Evolutionary conservation across 2,113 vertebrate genomes (phyloP), one percentile per base, ranked within the genome.

Genomic region (Edolisoma coerulescens): DNA sequence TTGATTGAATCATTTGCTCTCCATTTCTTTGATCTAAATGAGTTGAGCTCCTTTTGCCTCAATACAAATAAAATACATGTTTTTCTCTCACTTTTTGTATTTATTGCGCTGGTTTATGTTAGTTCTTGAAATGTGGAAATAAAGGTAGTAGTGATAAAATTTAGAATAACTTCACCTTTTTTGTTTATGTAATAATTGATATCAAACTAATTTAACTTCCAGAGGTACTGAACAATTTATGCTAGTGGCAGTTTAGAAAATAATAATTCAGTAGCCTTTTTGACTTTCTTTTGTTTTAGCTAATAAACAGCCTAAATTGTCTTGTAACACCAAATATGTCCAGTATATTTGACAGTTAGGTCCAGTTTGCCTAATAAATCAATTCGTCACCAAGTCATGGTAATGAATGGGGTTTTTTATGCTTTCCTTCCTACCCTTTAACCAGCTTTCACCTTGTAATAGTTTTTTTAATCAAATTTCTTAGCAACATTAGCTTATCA

Each of bases 41-140:
- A 92, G 82, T 89, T 54, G 82, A 84, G 61, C n/a, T 87, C 56
- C 67, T 84, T 84, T 92, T 90, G 67, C 69, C 84, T 93, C 95
- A 92, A 60, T 87, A 87, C 50, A 93, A 98, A 97, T 97, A 98
- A 98, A 98, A 73, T 74, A 92, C 8, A 35, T 59, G 78, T 84
- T 96, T 93, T 95, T 84, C 92, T 95, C 76, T 95, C 44, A 64
- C 69, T 92, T 95, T 93, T 56, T 75, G 13, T 76, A 77, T 90
- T 91, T 94, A 80, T 80, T 91, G 23, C 7, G 2, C 35, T 86
- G 64, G 7, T 92, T 90, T 92, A 54, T 74, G 9, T 77, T 1
- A 4, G 47, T 80, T 71, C 49, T 83, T 94, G 79, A 91, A 71
- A 33, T 70, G 11, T 78, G 33, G 44, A 84, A 93, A 69, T 95